These are phyloP conservation scores for Scaptomyza cyrtandrae DNA, from an alignment of 2,888 invertebrate species.

Conservation along the genomic window DNA sequence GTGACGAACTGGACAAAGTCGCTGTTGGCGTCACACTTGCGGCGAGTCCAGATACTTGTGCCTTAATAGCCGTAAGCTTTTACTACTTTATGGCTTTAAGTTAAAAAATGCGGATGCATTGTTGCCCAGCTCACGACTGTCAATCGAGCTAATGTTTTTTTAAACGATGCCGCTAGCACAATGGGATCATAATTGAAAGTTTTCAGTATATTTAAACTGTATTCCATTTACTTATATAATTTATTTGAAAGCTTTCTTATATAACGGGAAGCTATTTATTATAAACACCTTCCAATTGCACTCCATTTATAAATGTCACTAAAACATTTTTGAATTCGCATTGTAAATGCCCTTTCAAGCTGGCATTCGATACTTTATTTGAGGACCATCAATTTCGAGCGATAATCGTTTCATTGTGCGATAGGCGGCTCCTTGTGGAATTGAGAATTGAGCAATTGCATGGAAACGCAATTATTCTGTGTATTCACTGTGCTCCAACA, in stretches of 20 bases:
- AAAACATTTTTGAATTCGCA: conserved; percentile 20
- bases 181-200: conserved; percentile 48
- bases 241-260: neutral
- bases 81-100: conserved; percentile 57
- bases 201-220: conserved; percentile 1
- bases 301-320: conserved; percentile 33
- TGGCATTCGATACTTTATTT: conserved; percentile 44
- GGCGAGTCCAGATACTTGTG: conserved; percentile 39
- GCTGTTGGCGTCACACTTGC: conserved; percentile 40
- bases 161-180: conserved; percentile 63
- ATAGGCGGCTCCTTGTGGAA: conserved; percentile 66
- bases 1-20: conserved; percentile 73
- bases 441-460: conserved; percentile 78
- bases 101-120: conserved; percentile 17
- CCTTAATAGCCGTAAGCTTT: conserved; percentile 52
- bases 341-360: conserved; percentile 22
- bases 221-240: neutral
- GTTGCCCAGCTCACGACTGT: conserved; percentile 31
- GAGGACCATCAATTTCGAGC: conserved; percentile 55
- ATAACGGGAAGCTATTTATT: neutral
- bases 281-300: neutral
- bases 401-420: conserved; percentile 70
- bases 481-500: conserved; percentile 72
- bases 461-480: conserved; percentile 79
- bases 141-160: conserved; percentile 72